Base-by-base conservation (phyloP, 2,888 invertebrate species). In the Perdita meconis region DNA sequence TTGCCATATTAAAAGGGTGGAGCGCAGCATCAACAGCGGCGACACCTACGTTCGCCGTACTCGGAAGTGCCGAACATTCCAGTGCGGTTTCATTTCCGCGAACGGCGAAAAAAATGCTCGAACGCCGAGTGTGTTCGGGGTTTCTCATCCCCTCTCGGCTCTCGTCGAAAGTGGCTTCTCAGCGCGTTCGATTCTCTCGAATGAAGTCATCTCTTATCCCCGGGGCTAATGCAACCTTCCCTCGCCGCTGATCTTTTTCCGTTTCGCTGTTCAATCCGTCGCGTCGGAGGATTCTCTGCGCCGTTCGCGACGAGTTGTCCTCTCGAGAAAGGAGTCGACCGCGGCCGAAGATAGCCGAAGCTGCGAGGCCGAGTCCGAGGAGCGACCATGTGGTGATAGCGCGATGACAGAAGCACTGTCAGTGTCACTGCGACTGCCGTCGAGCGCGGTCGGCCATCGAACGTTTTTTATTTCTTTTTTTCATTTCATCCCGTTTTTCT, bases 381-480 rank as follows among this genome's bases (percentile, higher is more conserved):
- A 26, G 61, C 78, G 81, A 83, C 88, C 87, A 88, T 88, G 88
- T 87, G 87, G 85, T 89, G 90, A 89, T 90, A 89, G 87, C 87
- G 77, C 87, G 87, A 88, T 89, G 90, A 90, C 89, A 90, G 90
- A 85, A 89, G 81, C 87, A 88, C 89, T 92, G 91, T 92, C 91
- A 92, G 92, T 92, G 91, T 91, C 92, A 91, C 86, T 89, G 85
- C 88, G 89, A 82, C 89, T 80, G 78, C 75, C 83, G 80, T 73
- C 66, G 82, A 22, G 68, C 38, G 72, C 74, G 75, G 78, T 84
- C 24, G 63, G 44, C n/a, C 44, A 1, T 16, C 51, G 47, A 12
- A 10, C 19, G 6, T 40, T 4, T 26, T 63, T 50, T 47, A 44
- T 65, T 57, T 34, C 36, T 50, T 47, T 50, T 65, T 57, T 34